These are phyloP conservation scores for Prunella fulvescens DNA, from an alignment of 2,113 vertebrate species.

Conservation along the genomic window DNA sequence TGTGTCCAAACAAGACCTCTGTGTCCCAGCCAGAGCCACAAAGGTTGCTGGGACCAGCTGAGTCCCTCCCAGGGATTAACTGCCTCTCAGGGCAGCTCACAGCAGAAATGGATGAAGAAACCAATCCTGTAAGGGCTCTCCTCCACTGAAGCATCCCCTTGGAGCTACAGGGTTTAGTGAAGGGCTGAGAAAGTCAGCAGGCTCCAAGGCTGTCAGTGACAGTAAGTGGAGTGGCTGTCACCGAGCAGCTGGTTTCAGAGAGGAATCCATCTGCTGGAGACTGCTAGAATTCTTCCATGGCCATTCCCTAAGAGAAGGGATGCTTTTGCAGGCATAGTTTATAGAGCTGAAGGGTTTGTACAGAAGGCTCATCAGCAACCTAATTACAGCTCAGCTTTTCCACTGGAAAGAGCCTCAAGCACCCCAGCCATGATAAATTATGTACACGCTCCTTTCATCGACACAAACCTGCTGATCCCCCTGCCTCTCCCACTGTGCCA, in stretches of 20 bases:
- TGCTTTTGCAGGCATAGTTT: not conserved
- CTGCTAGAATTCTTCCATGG: not conserved
- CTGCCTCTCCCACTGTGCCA: not conserved
- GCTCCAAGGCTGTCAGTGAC: not conserved
- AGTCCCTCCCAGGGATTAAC: not conserved
- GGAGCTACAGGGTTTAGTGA: not conserved
- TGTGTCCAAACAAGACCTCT: not conserved
- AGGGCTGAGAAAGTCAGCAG: not conserved
- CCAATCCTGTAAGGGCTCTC: not conserved
- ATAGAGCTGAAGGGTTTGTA: not conserved
- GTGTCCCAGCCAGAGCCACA: not conserved
- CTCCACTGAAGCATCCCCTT: not conserved
- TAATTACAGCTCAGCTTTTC: conserved; percentile 48
- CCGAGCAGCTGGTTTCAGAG: not conserved
- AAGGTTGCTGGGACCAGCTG: not conserved
- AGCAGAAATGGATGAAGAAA: not conserved
- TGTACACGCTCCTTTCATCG: not conserved
- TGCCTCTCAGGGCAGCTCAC: not conserved
- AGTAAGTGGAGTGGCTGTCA: not conserved
- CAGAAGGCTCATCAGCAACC: not conserved
- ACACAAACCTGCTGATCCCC: not conserved
- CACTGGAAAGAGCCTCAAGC: not conserved
- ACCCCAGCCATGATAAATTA: conserved; percentile 19
- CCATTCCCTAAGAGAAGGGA: not conserved
- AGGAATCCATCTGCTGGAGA: not conserved